Base-by-base conservation (phyloP, 2,113 vertebrate genomes). In the Peucedramus taeniatus region DNA sequence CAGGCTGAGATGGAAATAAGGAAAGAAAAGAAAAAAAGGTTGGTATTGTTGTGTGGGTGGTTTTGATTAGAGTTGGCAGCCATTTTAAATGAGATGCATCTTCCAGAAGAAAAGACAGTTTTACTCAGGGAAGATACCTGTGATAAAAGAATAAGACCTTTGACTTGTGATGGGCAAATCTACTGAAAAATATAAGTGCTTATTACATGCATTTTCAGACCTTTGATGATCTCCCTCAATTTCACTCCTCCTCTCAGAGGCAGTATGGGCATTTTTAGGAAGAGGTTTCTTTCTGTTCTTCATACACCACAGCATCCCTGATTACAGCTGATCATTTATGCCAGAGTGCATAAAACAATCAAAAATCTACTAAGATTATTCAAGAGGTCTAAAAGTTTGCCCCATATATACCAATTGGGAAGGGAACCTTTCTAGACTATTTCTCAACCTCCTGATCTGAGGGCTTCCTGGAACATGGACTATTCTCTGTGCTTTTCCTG, bases 31-130 rank as follows among this genome's bases (percentile, higher is more conserved):
- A 3, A n/a, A 83, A 57, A 53, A 59, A 57, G 8, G 31, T 88
- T 76, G 74, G 9, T 70, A 72, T 92, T 97, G 69, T 75, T 95
- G 75, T 39, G 68, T 96, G 93, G 82, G 57, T 96, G 76, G 66
- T 93, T 97, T 98, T 97, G 95, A 96, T 95, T 96, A 92, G 65
- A 95, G 23, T 19, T 93, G 65, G 84, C 92, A 96, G 76, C 89
- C 95, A 96, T 97, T 97, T 97, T 70, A 97, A 96, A 97, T 17
- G 50, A 89, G 75, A 94, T 89, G 21, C 59, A 94, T 96, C 86
- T 95, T 89, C 86, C 79, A 96, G 88, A 97, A 97, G 86, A 96
- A 96, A 96, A 95, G 94, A 60, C 44, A 94, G 77, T 93, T 96
- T 97, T 94, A 90, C 78, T 87, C 66, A 93, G n/a, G 71, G 40